Base-by-base conservation (phyloP, 2,888 invertebrate genomes). In the Agelastica alni region DNA sequence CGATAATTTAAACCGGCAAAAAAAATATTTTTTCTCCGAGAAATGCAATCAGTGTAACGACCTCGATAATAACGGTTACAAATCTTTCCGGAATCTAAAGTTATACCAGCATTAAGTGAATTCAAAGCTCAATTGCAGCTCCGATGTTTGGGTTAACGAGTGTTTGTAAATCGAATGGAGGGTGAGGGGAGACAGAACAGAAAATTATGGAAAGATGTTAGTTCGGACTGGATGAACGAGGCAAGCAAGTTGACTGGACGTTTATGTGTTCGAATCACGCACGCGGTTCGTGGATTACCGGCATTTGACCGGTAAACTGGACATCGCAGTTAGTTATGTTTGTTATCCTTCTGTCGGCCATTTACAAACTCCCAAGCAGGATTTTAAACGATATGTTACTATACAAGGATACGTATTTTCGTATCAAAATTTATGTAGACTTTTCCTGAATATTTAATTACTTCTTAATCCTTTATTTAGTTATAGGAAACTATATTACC, bases 221-320 rank as follows among this genome's bases (percentile, higher is more conserved):
- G 53, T 36, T 48, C 43, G 34, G 48, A 41, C 13, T 32, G 49
- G 63, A 69, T 64, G 63, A 63, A 67, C 62, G 62, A 61, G 64
- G 58, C 48, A 62, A 59, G 56, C 55, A 53, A 64, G 58, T 59
- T 64, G 60, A 64, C 66, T 64, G 60, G 64, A 69, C 66, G 65
- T 67, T 70, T 70, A 70, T 69, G 62, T 60, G 65, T 68, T 69
- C 69, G 68, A 70, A 69, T 70, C 70, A 70, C 70, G 68, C 65
- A 65, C 68, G 61, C 60, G 62, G 62, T 59, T 60, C 62, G 43
- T 31, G 51, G 56, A 56, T 56, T 51, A 51, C 51, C 14, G 43
- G 32, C 51, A 31, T 48, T 53, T 30, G 47, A 43, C 48, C 53
- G 53, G 48, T 53, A 53, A 56, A 56, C 56, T 51, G 51, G 56